Evolutionary conservation across 2,888 invertebrate species (phyloP).

Genomic region (Lacanobia oleracea): DNA sequence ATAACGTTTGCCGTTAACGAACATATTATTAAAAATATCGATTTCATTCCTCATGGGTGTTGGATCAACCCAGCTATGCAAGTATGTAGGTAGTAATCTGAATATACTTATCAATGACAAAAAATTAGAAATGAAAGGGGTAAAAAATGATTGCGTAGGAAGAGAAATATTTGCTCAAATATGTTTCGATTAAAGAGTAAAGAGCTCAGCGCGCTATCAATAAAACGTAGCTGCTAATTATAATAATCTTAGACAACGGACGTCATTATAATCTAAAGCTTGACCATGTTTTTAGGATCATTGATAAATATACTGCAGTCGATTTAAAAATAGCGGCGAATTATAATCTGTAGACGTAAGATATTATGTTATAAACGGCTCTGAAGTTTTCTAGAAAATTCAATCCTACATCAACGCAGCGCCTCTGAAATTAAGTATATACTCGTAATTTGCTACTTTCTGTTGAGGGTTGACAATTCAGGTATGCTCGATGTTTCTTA

Average conservation of each 20-base stretch:
- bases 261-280: constrained; percentile 23
- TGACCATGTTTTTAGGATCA: neutral
- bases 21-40: constrained; percentile 8
- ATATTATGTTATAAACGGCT: no score
- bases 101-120: neutral
- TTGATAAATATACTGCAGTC: constrained; percentile 23
- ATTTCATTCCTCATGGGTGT: neutral
- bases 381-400: constrained; percentile 5
- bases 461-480: constrained; percentile 36
- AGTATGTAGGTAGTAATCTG: neutral
- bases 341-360: neutral
- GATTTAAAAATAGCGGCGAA: constrained; percentile 3
- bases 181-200: neutral
- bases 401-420: neutral
- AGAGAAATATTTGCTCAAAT: neutral
- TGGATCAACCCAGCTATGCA: neutral
- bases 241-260: constrained; percentile 34
- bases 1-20: neutral
- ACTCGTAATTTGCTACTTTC: constrained; percentile 3
- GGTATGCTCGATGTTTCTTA: constrained; percentile 16
- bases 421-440: constrained; percentile 6
- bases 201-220: constrained; percentile 14
- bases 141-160: neutral
- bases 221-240: constrained; percentile 29
- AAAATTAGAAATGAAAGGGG: neutral